Percentiles rank a stretch among this genome's conserved stretches.
Evolutionary conservation across 2,797 vertebrate species (phyloP).

Genomic region (Poliocrania exsul): DNA sequence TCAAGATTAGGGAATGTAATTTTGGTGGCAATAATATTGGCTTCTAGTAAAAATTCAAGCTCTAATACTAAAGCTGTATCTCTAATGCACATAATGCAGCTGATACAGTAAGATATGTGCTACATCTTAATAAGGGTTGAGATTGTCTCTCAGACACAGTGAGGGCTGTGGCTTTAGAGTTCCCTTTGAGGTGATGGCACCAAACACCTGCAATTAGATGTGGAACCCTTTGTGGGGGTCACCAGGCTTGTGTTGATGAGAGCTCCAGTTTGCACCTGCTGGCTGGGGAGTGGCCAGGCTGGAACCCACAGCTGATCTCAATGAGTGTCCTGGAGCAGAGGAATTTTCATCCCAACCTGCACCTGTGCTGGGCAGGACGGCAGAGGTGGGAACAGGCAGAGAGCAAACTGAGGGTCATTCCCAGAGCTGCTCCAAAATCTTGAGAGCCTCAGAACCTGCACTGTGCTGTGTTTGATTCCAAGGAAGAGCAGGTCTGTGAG

Average conservation of each 20-base stretch:
- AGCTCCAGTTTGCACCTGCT: not conserved
- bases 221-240: not conserved
- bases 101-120: not conserved
- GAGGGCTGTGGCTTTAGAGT: not conserved
- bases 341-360: not conserved
- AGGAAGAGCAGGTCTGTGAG: not conserved
- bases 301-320: not conserved
- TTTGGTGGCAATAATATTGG: not conserved
- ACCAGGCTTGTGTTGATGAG: not conserved
- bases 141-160: not conserved
- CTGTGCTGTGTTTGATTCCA: fast-evolving
- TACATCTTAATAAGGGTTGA: not conserved
- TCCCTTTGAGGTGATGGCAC: not conserved
- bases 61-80: not conserved
- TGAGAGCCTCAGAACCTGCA: fast-evolving
- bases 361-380: not conserved
- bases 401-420: fast-evolving
- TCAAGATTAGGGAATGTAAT: not conserved
- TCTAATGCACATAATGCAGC: fast-evolving
- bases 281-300: not conserved
- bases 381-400: not conserved
- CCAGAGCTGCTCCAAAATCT: not conserved
- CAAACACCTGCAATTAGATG: not conserved
- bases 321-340: not conserved
- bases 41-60: not conserved